Evolutionary conservation across 2,797 vertebrate genomes (phyloP).

Genomic region (Allobates femoralis): DNA sequence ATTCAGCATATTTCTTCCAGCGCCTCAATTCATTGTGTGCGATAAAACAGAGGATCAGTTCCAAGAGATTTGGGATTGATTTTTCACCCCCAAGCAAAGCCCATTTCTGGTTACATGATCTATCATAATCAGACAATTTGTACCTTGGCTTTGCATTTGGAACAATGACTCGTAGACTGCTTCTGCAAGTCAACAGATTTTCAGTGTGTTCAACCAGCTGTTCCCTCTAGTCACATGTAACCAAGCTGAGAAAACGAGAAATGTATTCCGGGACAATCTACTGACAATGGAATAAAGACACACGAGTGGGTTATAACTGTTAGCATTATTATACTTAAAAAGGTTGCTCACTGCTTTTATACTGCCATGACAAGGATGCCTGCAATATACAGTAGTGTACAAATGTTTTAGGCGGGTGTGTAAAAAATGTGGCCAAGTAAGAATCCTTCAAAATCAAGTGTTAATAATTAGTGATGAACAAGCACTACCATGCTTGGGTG

Average conservation of each 20-base stretch:
- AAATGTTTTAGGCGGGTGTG: no score
- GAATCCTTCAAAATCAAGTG: no score
- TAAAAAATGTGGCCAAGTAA: no score
- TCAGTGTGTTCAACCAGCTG: constrained; percentile 58
- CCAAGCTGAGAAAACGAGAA: neutral
- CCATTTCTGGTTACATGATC: constrained; percentile 83
- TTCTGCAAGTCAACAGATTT: constrained; percentile 23
- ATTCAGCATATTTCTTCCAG: constrained; percentile 79
- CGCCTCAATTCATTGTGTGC: constrained; percentile 67
- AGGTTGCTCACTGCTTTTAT: no score
- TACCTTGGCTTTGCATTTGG: constrained; percentile 78
- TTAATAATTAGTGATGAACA: no score
- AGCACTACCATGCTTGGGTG: no score
- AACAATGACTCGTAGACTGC: constrained; percentile 68
- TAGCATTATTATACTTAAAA: no score
- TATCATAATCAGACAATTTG: constrained; percentile 89
- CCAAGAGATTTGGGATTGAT: constrained; percentile 78
- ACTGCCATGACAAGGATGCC: no score
- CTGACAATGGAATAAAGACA: neutral
- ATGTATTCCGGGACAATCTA: neutral
- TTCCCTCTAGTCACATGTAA: constrained; percentile 17
- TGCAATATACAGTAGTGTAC: no score
- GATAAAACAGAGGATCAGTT: constrained; percentile 65
- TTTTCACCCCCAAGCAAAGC: constrained; percentile 82
- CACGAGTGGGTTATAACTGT: neutral